Evolutionary conservation across 1,140 invertebrate genomes (phyloP), one percentile per base, ranked within the genome.

Genomic region (Meteorus sp.): DNA sequence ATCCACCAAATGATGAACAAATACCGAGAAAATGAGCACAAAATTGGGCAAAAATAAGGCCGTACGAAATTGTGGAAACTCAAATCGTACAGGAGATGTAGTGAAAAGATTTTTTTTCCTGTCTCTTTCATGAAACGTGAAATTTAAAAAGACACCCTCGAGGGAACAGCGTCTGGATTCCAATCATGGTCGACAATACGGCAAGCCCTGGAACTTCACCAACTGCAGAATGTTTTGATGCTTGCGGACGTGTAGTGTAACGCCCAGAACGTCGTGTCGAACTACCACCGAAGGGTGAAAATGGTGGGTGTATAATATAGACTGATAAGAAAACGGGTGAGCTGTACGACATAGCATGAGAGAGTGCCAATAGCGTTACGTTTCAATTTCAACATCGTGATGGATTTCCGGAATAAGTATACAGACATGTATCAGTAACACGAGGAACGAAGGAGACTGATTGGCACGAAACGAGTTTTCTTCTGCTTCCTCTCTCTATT

Each of bases 371-470:
- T 66, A 62, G 62, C 57, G 68, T 70, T 69, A 64, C 69, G 65
- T 70, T 70, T 70, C 69, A 70, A 72, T 72, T 70, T 68, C 66
- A 63, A 58, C 62, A 60, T 25, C 50, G 55, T 66, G 68, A 70
- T 69, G 65, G 68, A 70, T 65, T 67, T 61, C 59, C 51, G 60
- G 60, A 55, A 19, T 35, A 50, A 17, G 19, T 35, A 35, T 15
- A 23, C 22, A 11, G 20, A 39, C 37, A 27, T 33, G 35, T 33
- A 51, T 35, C 39, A 54, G 37, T 8, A 43, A 19, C n/a, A 13
- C 13, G 2, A 50, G 39, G 25, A 23, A 45, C 11, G 20, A 27
- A 25, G 29, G 53, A 51, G 37, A 59, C 57, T 63, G 61, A 63
- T 63, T 63, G 61, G 52, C 57, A 51, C 41, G 61, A 52, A 63